Conservation (phyloP, 2,888 invertebrate genomes). For the Lycia hirtaria region DNA sequence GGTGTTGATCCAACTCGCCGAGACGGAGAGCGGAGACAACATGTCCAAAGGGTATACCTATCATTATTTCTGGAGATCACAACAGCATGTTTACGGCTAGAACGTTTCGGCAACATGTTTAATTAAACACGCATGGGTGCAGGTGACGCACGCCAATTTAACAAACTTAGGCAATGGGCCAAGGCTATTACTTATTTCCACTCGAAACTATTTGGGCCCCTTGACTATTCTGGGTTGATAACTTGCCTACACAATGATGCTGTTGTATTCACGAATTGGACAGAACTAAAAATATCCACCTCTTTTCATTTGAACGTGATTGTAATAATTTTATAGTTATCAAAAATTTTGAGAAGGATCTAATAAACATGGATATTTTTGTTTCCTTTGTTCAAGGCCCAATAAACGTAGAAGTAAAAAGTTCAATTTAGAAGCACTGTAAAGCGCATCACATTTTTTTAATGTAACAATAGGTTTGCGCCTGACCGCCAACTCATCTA, state of each 20-base stretch:
- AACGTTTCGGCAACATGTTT: conserved; percentile 43
- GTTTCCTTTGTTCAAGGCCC: too few species aligned
- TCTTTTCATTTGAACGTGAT: too few species aligned
- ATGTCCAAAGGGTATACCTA: conserved; percentile 19
- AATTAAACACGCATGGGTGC: conserved; percentile 54
- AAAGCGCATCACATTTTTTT: too few species aligned
- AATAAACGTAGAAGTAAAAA: too few species aligned
- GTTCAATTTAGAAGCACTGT: too few species aligned
- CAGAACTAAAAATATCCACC: too few species aligned
- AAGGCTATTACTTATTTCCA: conserved; percentile 30
- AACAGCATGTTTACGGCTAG: conserved; percentile 26
- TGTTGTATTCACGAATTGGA: too few species aligned
- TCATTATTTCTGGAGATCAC: conserved; percentile 24
- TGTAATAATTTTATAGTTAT: too few species aligned
- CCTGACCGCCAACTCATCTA: too few species aligned
- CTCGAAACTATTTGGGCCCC: conserved; percentile 19
- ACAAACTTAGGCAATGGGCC: conserved; percentile 40
- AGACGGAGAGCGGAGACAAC: conserved; percentile 12
- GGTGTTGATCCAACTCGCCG: conserved; percentile 28
- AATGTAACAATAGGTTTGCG: too few species aligned
- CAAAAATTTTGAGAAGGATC: too few species aligned
- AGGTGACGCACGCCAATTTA: conserved; percentile 37
- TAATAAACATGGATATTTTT: too few species aligned
- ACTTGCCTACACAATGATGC: not conserved
- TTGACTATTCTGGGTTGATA: conserved; percentile 1